Percentiles rank a stretch among this genome's conserved stretches.
phyloP scores from a whole-genome alignment of 2,797 vertebrate genomes.

The Psittacula derbiana region DNA sequence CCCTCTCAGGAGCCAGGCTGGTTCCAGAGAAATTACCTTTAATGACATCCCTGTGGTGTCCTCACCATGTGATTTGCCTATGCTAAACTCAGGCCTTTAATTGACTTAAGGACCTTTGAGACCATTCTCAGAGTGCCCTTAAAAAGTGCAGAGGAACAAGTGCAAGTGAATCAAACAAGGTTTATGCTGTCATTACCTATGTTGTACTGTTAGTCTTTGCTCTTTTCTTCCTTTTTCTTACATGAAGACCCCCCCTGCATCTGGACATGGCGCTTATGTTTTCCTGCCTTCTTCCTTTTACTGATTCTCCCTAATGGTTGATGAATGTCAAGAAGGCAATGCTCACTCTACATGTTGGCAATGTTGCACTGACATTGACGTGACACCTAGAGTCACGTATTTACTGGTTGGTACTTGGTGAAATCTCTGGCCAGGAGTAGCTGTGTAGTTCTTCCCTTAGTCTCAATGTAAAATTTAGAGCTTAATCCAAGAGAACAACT shows the following conservation, averaged over 20 bases:
- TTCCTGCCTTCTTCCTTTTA: neutral
- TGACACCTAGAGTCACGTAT: neutral
- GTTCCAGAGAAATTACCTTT: neutral
- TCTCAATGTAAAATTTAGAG: neutral
- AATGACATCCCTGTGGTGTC: neutral
- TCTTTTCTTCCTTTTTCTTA: neutral
- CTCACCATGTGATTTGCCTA: accelerated
- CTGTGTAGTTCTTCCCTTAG: neutral
- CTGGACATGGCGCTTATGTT: neutral
- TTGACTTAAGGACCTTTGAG: neutral
- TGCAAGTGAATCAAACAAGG: neutral
- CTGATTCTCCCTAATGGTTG: neutral
- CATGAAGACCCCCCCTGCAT: neutral
- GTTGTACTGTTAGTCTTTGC: neutral
- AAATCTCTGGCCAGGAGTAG: neutral
- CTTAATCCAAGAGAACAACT: neutral
- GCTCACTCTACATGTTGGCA: neutral
- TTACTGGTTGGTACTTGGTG: neutral
- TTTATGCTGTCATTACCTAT: neutral
- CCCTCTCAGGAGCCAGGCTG: neutral
- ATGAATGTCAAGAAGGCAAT: neutral
- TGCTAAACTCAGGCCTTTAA: neutral
- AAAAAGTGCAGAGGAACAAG: neutral
- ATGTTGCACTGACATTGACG: neutral
- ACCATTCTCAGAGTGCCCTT: neutral